Evolutionary conservation across 1,140 invertebrate genomes (phyloP).

Genomic region (Saccostrea cuccullata): DNA sequence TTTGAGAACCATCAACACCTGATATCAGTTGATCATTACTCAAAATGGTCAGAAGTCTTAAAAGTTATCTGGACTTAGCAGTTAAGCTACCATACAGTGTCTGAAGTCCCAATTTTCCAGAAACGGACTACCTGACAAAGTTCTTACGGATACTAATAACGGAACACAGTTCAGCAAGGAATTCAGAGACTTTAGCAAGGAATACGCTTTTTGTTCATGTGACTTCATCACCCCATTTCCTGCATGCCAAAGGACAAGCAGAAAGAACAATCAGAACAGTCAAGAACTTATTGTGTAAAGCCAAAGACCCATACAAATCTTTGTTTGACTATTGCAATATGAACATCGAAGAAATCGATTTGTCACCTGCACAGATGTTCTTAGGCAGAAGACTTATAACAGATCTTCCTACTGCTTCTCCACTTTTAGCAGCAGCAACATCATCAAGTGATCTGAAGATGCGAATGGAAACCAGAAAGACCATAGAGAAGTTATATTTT

Average conservation of each 20-base stretch:
- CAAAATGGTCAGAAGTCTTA: conserved; percentile 47
- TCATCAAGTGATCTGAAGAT: background rate
- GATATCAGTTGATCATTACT: conserved; percentile 43
- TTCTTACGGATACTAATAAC: conserved; percentile 78
- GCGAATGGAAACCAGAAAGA: too few species aligned
- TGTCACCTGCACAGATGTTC: conserved; percentile 48
- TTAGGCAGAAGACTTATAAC: conserved; percentile 44
- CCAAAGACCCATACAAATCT: conserved; percentile 35
- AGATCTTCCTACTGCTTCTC: conserved; percentile 28
- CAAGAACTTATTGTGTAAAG: conserved; percentile 27
- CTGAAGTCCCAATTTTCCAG: conserved; percentile 44
- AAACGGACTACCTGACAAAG: conserved; percentile 62
- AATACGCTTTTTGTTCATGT: too few species aligned
- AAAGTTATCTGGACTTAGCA: background rate
- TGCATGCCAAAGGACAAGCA: too few species aligned
- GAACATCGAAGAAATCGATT: conserved; percentile 14
- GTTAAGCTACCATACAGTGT: background rate
- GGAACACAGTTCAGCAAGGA: conserved; percentile 71
- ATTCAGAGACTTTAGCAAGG: too few species aligned
- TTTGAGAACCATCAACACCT: conserved; percentile 26
- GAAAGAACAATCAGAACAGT: too few species aligned
- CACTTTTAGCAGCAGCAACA: background rate
- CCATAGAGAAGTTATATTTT: too few species aligned
- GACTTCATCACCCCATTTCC: too few species aligned
- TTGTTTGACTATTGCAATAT: conserved; percentile 44